Conservation (phyloP, 2,797 vertebrate species). For the Pseudochirops cupreus region DNA sequence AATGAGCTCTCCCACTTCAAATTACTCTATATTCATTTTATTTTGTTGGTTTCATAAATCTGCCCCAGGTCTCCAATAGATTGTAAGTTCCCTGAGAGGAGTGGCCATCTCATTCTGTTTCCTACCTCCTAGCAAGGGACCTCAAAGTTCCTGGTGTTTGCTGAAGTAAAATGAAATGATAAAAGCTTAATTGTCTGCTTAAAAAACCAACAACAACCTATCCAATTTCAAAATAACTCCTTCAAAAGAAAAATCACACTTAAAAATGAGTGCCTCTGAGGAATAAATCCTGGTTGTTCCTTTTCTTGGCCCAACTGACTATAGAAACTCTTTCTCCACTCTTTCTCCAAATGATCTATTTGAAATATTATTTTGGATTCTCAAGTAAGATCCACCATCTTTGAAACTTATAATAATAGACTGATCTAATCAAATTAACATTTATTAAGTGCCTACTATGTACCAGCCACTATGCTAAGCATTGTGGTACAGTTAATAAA, state of each 20-base stretch:
- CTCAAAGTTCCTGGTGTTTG: neutral
- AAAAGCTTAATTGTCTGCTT: neutral
- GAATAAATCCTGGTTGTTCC: neutral
- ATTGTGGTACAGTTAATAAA: neutral
- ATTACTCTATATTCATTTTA: neutral
- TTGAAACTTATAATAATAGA: neutral
- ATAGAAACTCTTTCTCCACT: neutral
- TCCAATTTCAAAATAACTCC: neutral
- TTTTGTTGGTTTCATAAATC: neutral
- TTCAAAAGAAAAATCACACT: neutral
- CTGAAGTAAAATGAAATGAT: neutral
- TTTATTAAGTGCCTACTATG: neutral
- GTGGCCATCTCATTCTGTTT: neutral
- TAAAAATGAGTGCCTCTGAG: neutral
- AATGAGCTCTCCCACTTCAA: neutral
- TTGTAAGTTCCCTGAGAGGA: neutral
- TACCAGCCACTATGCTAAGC: neutral
- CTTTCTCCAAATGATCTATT: neutral
- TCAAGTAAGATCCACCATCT: neutral
- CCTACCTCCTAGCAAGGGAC: neutral
- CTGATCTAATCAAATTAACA: neutral
- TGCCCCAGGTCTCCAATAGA: neutral
- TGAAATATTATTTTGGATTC: neutral
- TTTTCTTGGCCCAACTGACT: neutral
- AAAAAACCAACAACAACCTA: neutral